phyloP scores from a whole-genome alignment of 2,113 vertebrate genomes.

The Gymnarchus niloticus region DNA sequence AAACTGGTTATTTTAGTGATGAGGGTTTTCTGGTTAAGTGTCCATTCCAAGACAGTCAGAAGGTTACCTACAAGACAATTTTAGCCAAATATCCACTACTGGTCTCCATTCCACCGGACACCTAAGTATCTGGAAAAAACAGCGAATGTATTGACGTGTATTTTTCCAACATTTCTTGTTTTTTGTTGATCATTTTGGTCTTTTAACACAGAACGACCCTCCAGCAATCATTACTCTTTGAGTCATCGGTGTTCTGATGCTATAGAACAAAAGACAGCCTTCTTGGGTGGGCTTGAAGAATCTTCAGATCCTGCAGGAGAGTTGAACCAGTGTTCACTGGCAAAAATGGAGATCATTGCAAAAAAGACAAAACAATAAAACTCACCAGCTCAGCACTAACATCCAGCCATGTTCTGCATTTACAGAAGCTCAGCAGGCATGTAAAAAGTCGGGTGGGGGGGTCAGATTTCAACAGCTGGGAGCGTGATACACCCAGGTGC shows the following conservation, averaged over 20 bases:
- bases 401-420: background rate
- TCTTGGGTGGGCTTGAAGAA: no score
- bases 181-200: no score
- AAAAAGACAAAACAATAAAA: background rate
- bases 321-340: no score
- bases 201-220: no score
- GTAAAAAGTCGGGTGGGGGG: background rate
- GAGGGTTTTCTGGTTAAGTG: background rate
- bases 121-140: no score
- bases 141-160: no score
- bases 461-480: constrained; percentile 14
- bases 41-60: background rate
- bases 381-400: background rate
- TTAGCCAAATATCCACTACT: background rate
- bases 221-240: no score
- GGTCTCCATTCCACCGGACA: no score
- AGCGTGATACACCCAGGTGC: background rate
- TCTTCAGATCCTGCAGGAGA: no score
- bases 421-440: background rate
- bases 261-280: no score
- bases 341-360: background rate
- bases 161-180: no score
- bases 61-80: background rate
- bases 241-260: no score
- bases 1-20: background rate